Evolutionary conservation across 1,140 invertebrate genomes (phyloP).

Genomic region (Physella acuta): DNA sequence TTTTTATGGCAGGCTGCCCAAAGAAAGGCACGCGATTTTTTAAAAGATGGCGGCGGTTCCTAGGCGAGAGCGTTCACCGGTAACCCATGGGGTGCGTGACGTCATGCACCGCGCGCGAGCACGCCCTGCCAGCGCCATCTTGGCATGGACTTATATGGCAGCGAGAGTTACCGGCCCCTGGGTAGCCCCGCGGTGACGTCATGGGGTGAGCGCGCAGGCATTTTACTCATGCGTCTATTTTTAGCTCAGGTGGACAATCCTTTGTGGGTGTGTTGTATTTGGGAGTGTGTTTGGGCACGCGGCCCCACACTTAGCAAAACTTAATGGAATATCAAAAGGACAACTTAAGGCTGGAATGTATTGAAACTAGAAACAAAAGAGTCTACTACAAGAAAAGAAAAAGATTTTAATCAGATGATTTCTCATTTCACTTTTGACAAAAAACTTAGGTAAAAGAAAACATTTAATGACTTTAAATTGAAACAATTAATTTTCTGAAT

Average conservation of each 20-base stretch:
- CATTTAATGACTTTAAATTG: too few species aligned
- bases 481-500: too few species aligned
- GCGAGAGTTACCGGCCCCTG: not conserved
- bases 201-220: not conserved
- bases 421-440: too few species aligned
- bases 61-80: not conserved
- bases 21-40: not conserved
- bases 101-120: not conserved
- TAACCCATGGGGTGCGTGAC: not conserved
- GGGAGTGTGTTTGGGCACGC: not conserved
- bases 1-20: not conserved
- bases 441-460: too few species aligned
- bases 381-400: too few species aligned
- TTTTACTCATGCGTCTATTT: not conserved
- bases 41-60: not conserved
- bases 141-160: slow-evolving; percentile 7
- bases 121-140: not conserved
- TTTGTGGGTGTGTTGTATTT: not conserved
- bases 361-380: too few species aligned
- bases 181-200: not conserved
- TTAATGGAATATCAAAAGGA: not conserved
- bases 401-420: too few species aligned
- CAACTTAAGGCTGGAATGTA: not conserved
- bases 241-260: not conserved
- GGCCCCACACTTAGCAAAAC: not conserved